phyloP scores from a whole-genome alignment of 2,797 vertebrate species.

The Scyliorhinus canicula region DNA sequence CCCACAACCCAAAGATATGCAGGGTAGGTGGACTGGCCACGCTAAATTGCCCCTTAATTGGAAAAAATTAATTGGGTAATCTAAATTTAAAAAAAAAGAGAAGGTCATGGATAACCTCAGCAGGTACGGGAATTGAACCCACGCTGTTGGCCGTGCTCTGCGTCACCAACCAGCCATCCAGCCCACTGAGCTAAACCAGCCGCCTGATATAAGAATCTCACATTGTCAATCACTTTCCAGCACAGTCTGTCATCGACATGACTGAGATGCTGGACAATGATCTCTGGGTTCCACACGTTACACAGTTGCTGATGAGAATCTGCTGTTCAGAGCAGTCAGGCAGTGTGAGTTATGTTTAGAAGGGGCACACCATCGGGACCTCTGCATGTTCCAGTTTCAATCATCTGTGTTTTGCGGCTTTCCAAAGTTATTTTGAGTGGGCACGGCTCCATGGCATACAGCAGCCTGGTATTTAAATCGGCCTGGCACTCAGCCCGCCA shows the following conservation, averaged over 20 bases:
- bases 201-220: neutral
- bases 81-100: too few relatives aligned
- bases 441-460: neutral
- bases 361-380: neutral
- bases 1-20: too few relatives aligned
- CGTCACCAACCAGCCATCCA: too few relatives aligned
- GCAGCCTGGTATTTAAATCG: neutral
- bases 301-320: neutral
- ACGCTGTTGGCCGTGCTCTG: too few relatives aligned
- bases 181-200: too few relatives aligned
- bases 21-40: too few relatives aligned
- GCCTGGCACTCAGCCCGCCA: neutral
- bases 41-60: too few relatives aligned
- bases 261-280: neutral
- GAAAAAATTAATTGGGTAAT: too few relatives aligned
- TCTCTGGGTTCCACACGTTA: neutral
- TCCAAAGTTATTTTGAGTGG: neutral
- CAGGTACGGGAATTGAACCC: too few relatives aligned
- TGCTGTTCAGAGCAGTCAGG: neutral
- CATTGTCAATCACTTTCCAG: neutral
- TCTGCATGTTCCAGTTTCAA: neutral
- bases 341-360: neutral
- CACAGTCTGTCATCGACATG: neutral
- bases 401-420: neutral
- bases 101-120: too few relatives aligned